phyloP scores from a whole-genome alignment of 2,888 invertebrate genomes.

The Lithophane semibrunnea region DNA sequence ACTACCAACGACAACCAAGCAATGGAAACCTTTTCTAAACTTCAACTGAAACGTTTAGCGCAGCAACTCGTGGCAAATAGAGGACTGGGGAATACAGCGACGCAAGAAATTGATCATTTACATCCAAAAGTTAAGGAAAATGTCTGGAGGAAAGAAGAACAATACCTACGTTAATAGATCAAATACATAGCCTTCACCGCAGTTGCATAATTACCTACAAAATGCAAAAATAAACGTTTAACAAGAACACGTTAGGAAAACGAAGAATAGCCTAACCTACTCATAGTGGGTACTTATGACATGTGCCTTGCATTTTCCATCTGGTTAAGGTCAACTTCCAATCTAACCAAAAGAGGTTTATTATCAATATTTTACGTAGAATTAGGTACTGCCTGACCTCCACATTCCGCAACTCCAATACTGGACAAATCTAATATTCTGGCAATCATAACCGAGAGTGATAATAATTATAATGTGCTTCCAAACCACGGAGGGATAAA shows the following conservation, averaged over 20 bases:
- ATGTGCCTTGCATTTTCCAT: neutral
- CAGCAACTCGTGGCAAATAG: neutral
- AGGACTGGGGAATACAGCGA: constrained; percentile 23
- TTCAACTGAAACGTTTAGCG: neutral
- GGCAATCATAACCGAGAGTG: neutral
- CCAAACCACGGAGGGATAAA: neutral
- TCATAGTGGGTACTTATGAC: neutral
- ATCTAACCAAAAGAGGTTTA: neutral
- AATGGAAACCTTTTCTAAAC: neutral
- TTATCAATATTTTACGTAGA: neutral
- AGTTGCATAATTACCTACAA: neutral
- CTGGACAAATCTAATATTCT: neutral
- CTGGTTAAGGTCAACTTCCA: neutral
- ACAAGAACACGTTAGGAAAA: constrained; percentile 34
- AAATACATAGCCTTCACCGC: neutral
- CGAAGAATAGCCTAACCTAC: neutral
- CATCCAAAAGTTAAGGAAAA: constrained; percentile 44
- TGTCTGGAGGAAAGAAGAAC: constrained; percentile 36
- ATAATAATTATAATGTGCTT: neutral
- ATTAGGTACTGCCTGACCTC: neutral
- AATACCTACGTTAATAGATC: constrained; percentile 24
- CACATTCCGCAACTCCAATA: neutral
- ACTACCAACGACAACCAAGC: neutral
- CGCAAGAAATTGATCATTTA: constrained; percentile 30
- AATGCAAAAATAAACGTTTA: constrained; percentile 15